phyloP scores from a whole-genome alignment of 2,113 vertebrate genomes.

The Aptenodytes forsteri region DNA sequence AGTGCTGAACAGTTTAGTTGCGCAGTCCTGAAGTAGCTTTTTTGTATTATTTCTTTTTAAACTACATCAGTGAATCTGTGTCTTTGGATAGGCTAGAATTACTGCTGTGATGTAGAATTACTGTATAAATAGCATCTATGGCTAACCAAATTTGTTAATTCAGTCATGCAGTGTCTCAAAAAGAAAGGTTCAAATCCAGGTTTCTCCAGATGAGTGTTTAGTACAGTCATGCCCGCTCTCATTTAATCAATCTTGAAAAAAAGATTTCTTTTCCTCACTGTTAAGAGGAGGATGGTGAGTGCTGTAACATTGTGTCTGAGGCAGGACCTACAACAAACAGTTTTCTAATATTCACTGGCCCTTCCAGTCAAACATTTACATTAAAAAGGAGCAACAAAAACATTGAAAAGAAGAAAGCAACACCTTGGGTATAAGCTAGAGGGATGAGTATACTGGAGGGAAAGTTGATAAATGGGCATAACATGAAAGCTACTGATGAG shows the following conservation, averaged over 20 bases:
- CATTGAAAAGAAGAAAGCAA: background rate
- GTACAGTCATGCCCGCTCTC: background rate
- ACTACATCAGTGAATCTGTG: background rate
- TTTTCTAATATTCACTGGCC: background rate
- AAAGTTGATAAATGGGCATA: background rate
- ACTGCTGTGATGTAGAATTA: background rate
- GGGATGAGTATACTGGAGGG: background rate
- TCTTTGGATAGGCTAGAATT: background rate
- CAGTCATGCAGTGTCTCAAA: background rate
- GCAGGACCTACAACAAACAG: background rate
- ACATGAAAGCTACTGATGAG: background rate
- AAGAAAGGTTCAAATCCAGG: background rate
- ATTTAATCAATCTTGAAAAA: background rate
- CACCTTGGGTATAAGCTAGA: background rate
- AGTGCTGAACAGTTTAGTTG: background rate
- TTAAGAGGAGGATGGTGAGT: background rate
- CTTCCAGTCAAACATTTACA: background rate
- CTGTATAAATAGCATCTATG: background rate
- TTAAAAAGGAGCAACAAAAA: background rate
- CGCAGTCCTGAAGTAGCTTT: background rate
- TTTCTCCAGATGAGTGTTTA: background rate
- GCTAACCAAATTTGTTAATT: background rate
- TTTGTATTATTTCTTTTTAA: background rate
- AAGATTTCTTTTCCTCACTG: background rate
- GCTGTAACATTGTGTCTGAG: accelerated